Evolutionary conservation across 2,888 invertebrate species (phyloP), one percentile per base, ranked within the genome.

Genomic region (Catonia carolina): DNA sequence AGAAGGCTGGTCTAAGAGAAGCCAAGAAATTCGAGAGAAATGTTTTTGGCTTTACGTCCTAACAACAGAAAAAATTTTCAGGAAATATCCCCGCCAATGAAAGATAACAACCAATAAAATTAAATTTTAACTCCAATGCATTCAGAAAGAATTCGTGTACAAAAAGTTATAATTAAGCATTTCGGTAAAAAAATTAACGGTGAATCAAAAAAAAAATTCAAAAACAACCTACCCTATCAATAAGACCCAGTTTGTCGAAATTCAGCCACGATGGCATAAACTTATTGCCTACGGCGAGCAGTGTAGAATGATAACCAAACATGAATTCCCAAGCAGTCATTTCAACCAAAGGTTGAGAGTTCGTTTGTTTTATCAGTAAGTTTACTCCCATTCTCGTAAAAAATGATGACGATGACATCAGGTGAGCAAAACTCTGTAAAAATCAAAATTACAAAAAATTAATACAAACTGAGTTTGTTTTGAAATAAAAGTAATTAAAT

Each of bases 301-400:
- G 74, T 2, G 86, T 76, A n/a, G 89, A 87, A 63, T 84, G 75
- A 73, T 88, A 90, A 0, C 91, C 91, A 74, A 92, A 92, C 88
- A 93, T 89, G 71, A 92, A 89, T 70, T 92, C 90, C 60, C 73
- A 80, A 0, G 92, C 91, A 0, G 89, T 89, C 85, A 90, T 89
- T 67, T 78, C 74, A 2, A 85, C 82, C 17, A 93, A 74, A 0
- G 91, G 89, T 63, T 81, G 74, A 2, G 83, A 78, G 33, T 84
- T 77, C 0, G 87, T 84, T 55, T 85, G 75, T 1, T 77, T 69
- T 50, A 91, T 83, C 2, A 91, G 68, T 39, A 85, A 72, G 70
- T 89, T 89, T 8, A 91, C 72, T 0, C 83, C 86, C 62, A 85
- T 73, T 4, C 83, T 77, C 0, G 85, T 79, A 63, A 89, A 74